These are phyloP conservation scores for Hirundichthys speculiger DNA, from an alignment of 2,113 vertebrate species.

Conservation along the genomic window DNA sequence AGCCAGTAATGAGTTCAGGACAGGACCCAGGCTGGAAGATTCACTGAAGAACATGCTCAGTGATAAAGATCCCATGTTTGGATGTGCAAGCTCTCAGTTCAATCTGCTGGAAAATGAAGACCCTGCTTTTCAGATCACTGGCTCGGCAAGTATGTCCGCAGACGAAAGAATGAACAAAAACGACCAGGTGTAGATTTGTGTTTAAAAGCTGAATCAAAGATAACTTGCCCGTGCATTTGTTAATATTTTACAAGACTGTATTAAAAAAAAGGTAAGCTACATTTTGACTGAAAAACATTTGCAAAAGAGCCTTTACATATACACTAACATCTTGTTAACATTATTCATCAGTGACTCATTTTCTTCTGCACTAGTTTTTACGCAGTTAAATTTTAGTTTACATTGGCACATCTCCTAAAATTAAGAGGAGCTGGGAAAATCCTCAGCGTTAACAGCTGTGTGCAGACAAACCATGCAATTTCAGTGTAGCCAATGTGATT, in stretches of 20 bases:
- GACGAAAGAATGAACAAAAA: background rate
- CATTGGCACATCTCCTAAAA: background rate
- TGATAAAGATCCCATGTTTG: conserved; percentile 99
- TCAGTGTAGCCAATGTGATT: background rate
- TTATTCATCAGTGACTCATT: too few relatives aligned
- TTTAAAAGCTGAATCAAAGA: conserved; percentile 1
- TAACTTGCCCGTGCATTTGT: background rate
- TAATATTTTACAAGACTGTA: background rate
- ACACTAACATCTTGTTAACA: too few relatives aligned
- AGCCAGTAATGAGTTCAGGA: conserved; percentile 95
- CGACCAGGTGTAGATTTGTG: background rate
- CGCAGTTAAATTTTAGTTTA: background rate
- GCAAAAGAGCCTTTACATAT: too few relatives aligned
- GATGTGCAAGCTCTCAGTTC: conserved; percentile 97
- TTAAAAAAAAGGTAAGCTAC: background rate
- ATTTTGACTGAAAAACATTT: background rate
- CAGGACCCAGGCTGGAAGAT: conserved; percentile 90
- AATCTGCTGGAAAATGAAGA: conserved; percentile 96
- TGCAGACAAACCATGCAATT: background rate
- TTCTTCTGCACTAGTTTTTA: too few relatives aligned
- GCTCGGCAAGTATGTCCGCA: conserved; percentile 85
- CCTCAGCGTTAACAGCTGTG: conserved; percentile 8
- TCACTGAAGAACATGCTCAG: conserved; percentile 99
- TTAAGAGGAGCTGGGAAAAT: background rate
- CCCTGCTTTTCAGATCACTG: conserved; percentile 89